Evolutionary conservation across 2,888 invertebrate species (phyloP), one percentile per base, ranked within the genome.

Genomic region (Eurytoma adleriae): DNA sequence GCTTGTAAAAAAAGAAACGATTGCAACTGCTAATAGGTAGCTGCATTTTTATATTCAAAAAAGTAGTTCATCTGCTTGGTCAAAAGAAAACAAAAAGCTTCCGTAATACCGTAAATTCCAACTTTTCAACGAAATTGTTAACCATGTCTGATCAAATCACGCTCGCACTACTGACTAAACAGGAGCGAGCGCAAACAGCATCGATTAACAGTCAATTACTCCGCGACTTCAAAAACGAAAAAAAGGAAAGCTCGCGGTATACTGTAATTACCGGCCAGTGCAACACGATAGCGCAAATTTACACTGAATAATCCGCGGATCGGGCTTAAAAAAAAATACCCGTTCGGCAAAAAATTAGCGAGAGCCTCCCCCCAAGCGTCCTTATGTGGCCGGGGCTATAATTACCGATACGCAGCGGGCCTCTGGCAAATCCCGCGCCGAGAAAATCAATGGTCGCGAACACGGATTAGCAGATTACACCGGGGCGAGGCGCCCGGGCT

Each of bases 401-500:
- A 40, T 40, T 40, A 40, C 40, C 40, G 40, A 40, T 40, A 40
- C 10, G 40, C 40, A 40, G 10, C 40, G 40, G 10, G 40, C 40
- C 40, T 40, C 40, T 5, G n/a, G n/a, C 54, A 54, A 54, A 54
- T 54, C 54, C n/a, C 54, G 54, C 54, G 18, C 40, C 27, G 69
- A 61, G 69, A 54, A 76, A 76, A 76, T 76, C 76, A 69, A 76
- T 76, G 76, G 69, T 20, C 27, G 69, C 24, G 30, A 18, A 27
- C 52, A 61, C 61, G 76, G 76, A 76, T 76, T 76, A 76, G 69
- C 76, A 20, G 62, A 74, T 74, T 66, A 50, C 27, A 24, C 16
- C 48, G 27, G 18, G 27, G 48, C 56, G 40, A 40, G 40, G 40
- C 10, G 40, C 10, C 40, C 40, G 40, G 10, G 74, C 50, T 62